A percentile compares a stretch with the other conserved stretches of the same genome.
phyloP scores from a whole-genome alignment of 2,113 vertebrate genomes.

The Canis aureus region DNA sequence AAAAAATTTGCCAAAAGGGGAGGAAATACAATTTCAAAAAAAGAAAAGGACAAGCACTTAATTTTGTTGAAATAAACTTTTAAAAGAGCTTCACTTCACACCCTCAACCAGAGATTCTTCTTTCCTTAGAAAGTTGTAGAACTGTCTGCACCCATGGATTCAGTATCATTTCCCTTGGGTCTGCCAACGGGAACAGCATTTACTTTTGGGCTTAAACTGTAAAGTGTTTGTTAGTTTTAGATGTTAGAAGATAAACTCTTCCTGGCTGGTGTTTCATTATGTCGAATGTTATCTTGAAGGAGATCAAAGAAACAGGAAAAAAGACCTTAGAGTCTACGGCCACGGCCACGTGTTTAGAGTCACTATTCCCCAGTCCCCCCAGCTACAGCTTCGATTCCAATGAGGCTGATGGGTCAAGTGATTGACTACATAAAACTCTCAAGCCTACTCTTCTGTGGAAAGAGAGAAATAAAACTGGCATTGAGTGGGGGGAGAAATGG shows the following conservation, averaged over 20 bases:
- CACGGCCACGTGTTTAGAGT: background rate
- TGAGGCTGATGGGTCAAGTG: background rate
- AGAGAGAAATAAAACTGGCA: background rate
- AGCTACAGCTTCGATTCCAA: background rate
- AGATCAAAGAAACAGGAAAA: background rate
- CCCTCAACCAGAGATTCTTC: background rate
- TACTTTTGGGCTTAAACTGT: background rate
- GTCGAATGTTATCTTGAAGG: background rate
- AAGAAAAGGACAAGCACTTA: slow-evolving; percentile 15
- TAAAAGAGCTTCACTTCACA: background rate
- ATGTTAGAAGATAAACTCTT: background rate
- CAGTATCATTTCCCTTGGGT: background rate
- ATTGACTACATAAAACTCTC: slow-evolving; percentile 5
- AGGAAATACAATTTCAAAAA: slow-evolving; percentile 65
- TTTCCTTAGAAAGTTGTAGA: slow-evolving; percentile 48
- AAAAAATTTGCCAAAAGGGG: slow-evolving; percentile 72
- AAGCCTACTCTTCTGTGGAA: slow-evolving; percentile 15
- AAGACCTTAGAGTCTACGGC: background rate
- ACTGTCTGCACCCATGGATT: slow-evolving; percentile 19
- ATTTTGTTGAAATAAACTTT: slow-evolving; percentile 58
- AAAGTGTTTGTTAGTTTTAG: slow-evolving; percentile 13
- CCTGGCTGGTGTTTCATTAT: background rate
- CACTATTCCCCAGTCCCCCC: slow-evolving; percentile 10
- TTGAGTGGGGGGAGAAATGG: background rate
- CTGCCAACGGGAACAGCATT: background rate